These are phyloP conservation scores for Lethenteron camtschaticum DNA, from an alignment of 2,113 vertebrate species.

Conservation along the genomic window DNA sequence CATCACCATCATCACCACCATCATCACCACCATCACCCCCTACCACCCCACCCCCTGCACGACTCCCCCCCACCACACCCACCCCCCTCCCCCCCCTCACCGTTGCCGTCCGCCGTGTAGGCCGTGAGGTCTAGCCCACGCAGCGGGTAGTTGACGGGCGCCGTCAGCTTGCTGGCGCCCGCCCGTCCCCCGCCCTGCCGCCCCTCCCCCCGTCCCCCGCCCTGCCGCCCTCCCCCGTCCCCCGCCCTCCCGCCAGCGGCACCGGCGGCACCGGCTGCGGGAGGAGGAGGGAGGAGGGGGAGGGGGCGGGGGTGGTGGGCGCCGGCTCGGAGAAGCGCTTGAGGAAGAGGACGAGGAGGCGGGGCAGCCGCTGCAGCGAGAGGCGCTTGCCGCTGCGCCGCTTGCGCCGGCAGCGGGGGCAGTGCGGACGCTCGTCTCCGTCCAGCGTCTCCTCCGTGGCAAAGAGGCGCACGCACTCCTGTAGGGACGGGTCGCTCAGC, in stretches of 20 bases:
- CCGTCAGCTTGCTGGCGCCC: slow-evolving; percentile 60
- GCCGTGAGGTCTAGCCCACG: slow-evolving; percentile 73
- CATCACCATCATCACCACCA: too few relatives aligned
- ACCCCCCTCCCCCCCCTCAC: slow-evolving; percentile 24
- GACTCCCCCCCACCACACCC: too few relatives aligned
- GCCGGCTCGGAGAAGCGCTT: slow-evolving; percentile 82
- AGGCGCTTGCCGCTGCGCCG: slow-evolving; percentile 77
- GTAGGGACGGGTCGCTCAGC: slow-evolving; percentile 40
- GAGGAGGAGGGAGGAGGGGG: too few relatives aligned
- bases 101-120: slow-evolving; percentile 48
- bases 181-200: too few relatives aligned
- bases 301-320: slow-evolving; percentile 13
- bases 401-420: slow-evolving; percentile 58
- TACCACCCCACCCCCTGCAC: too few relatives aligned
- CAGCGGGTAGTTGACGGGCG: slow-evolving; percentile 69
- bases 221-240: too few relatives aligned
- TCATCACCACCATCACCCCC: too few relatives aligned
- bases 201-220: too few relatives aligned
- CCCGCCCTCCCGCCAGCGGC: too few relatives aligned
- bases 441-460: slow-evolving; percentile 78
- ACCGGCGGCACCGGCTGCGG: too few relatives aligned
- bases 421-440: slow-evolving; percentile 78
- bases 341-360: slow-evolving; percentile 78
- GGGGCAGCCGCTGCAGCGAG: slow-evolving; percentile 83
- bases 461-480: slow-evolving; percentile 71